Percentiles rank a stretch among this genome's conserved stretches.
These are phyloP conservation scores for Cheilosia variabilis DNA, from an alignment of 2,888 invertebrate species.

Conservation along the genomic window DNA sequence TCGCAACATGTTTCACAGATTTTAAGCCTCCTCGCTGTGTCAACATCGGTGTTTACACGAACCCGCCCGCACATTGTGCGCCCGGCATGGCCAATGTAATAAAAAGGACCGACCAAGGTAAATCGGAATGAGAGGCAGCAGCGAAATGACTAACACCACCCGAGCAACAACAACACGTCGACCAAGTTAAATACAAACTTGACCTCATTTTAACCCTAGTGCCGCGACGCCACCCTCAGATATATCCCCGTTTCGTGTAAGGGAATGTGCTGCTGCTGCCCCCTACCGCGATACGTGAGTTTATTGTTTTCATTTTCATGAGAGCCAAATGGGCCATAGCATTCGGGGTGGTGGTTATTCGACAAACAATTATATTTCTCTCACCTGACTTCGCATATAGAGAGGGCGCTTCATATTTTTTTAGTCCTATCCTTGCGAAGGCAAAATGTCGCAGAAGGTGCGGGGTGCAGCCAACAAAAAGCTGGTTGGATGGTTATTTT, in stretches of 20 bases:
- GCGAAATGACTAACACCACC: conserved; percentile 31
- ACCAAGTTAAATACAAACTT: conserved; percentile 67
- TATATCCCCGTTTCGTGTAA: not conserved
- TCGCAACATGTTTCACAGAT: conserved; percentile 66
- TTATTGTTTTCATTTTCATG: conserved; percentile 20
- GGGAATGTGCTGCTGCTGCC: not conserved
- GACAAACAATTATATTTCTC: conserved; percentile 31
- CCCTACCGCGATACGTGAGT: not conserved
- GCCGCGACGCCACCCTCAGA: not conserved
- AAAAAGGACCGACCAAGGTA: conserved; percentile 24
- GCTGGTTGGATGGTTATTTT: conserved; percentile 10
- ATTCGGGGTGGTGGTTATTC: not conserved
- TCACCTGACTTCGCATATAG: conserved; percentile 16
- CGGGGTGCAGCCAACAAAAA: conserved; percentile 31
- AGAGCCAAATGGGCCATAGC: conserved; percentile 18
- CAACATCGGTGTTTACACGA: conserved; percentile 49
- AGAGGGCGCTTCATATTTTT: not conserved
- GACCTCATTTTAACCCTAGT: conserved; percentile 66
- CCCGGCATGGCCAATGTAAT: conserved; percentile 5
- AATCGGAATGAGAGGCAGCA: not conserved
- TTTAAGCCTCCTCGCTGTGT: conserved; percentile 36
- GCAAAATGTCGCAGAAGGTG: conserved; percentile 34
- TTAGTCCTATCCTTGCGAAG: not conserved
- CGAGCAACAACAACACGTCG: conserved; percentile 17
- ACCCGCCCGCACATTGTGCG: not conserved